Evolutionary conservation across 1,140 invertebrate genomes (phyloP).

Genomic region (Thrips palmi): DNA sequence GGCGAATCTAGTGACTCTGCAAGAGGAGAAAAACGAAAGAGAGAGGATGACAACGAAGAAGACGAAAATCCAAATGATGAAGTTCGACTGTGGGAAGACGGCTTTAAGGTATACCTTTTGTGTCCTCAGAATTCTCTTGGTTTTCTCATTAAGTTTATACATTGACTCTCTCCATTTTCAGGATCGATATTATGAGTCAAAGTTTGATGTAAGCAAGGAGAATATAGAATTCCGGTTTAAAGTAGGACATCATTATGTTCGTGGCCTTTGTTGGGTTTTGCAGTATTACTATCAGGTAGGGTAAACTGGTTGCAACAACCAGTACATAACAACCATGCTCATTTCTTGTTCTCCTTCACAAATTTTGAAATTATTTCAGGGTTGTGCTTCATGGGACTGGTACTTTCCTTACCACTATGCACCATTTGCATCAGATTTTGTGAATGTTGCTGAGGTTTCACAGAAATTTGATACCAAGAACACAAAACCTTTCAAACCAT

Average conservation of each 20-base stretch:
- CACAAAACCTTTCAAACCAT: constrained; percentile 83
- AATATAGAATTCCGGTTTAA: constrained; percentile 68
- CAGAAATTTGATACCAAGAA: constrained; percentile 77
- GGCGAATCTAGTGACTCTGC: no score
- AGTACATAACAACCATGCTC: no score
- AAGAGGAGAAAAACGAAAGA: constrained; percentile 28
- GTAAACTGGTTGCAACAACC: background rate
- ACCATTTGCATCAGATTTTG: constrained; percentile 98
- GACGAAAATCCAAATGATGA: constrained; percentile 77
- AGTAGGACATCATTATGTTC: constrained; percentile 83
- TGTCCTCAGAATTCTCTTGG: no score
- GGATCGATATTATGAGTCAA: constrained; percentile 92
- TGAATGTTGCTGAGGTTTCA: constrained; percentile 69
- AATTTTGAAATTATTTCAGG: constrained; percentile 36
- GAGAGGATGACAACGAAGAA: constrained; percentile 29
- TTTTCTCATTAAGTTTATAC: no score
- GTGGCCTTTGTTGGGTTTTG: constrained; percentile 94
- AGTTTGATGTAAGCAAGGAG: constrained; percentile 73
- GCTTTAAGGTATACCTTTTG: no score
- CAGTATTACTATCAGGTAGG: constrained; percentile 87
- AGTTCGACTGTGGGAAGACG: constrained; percentile 91
- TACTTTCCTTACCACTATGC: constrained; percentile 99
- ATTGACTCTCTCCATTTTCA: no score
- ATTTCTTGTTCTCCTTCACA: constrained; percentile 4
- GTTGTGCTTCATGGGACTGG: constrained; percentile 99